Evolutionary conservation across 1,140 invertebrate species (phyloP).

Genomic region (Trachelipus rathkii): DNA sequence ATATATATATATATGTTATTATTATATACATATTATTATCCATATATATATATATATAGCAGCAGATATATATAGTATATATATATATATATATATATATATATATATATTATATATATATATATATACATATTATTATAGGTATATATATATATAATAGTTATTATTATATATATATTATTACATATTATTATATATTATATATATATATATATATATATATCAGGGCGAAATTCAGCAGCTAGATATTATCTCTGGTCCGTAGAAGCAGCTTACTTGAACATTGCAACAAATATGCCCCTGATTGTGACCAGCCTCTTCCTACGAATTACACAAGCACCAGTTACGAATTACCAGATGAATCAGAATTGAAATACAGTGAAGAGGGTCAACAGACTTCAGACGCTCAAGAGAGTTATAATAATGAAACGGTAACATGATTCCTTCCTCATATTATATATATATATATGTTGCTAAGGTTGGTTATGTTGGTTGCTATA

Average conservation of each 20-base stretch:
- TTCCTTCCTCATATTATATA: no score
- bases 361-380: conserved; percentile 30
- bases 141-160: conserved; percentile 23
- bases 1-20: no score
- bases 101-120: conserved; percentile 19
- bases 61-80: no score
- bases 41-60: no score
- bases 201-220: neutral
- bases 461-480: no score
- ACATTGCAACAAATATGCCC: conserved; percentile 63
- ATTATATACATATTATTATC: no score
- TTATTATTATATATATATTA: conserved; percentile 16
- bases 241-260: conserved; percentile 64
- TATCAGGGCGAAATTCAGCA: conserved; percentile 70
- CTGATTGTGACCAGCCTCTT: conserved; percentile 58
- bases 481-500: no score
- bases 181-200: neutral
- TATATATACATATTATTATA: conserved; percentile 3
- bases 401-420: conserved; percentile 3
- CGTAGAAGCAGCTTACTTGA: conserved; percentile 77
- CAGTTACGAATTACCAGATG: neutral
- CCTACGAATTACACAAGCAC: conserved; percentile 14
- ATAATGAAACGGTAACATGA: neutral
- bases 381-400: conserved; percentile 27
- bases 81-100: no score